Evolutionary conservation across 2,797 vertebrate genomes (phyloP), one percentile per base, ranked within the genome.

Genomic region (Orestias chungarensis): DNA sequence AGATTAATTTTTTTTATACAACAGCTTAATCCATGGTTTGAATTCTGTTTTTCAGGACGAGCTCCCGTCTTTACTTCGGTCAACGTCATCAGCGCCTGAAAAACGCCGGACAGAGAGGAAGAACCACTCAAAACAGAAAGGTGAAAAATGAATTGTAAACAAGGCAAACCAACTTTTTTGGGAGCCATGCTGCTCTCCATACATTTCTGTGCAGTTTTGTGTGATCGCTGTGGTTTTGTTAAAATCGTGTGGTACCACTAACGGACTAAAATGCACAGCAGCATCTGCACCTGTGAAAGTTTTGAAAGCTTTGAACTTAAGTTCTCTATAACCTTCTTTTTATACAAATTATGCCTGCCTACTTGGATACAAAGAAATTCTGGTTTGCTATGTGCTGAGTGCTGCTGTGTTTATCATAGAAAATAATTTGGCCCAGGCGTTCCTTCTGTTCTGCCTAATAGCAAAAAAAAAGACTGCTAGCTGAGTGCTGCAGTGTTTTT

Each of bases 31-130:
- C 25, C 33, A 15, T 33, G 31, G n/a, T 29, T 54, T 54, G 29
- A 52, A 69, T 0, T 71, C 7, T 80, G 64, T 76, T 80, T 67
- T 81, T 2, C 62, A 93, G 92, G 89, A 90, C 18, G 89, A 92
- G 76, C 46, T 35, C 25, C 64, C 79, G 0, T 25, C 55, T 0
- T 77, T 70, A 15, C 75, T 71, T 59, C 27, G 74, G 6, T 31
- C 74, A 0, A 3, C 68, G 0, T 6, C 73, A 0, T 33, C 74
- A 10, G 0, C 40, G 0, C 88, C 86, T 77, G 78, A 73, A 10
- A 73, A 50, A 27, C 75, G 77, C 3, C 81, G 44, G 33, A 73
- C 33, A 17, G 87, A 86, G 44, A 80, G 76, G 12, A 80, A 79
- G 2, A 82, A 44, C 71, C 85, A 82, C 38, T 9, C 68, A 31